These are phyloP conservation scores for Phenganax marumi DNA, from an alignment of 92 coral and sea anemone genomes.

Conservation along the genomic window DNA sequence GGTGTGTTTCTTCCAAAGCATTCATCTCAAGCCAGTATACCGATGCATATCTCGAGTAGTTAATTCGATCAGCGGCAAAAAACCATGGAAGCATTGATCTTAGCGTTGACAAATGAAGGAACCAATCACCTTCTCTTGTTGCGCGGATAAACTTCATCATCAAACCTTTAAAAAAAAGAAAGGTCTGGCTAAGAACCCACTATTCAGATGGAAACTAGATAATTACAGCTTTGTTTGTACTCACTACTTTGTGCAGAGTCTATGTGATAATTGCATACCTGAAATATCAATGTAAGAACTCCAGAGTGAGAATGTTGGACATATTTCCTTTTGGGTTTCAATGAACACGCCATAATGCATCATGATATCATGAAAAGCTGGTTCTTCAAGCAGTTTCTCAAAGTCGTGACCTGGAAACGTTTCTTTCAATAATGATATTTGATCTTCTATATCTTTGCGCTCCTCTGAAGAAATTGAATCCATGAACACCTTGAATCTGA, in stretches of 20 bases:
- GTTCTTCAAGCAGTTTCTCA: slow-evolving; percentile 8
- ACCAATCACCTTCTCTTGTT: slow-evolving; percentile 22
- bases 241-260: not conserved
- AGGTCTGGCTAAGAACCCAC: too few relatives aligned
- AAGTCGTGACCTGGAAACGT: slow-evolving; percentile 18
- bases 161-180: not conserved
- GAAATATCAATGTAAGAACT: slow-evolving; percentile 29
- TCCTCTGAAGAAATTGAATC: slow-evolving; percentile 11
- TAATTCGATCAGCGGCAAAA: slow-evolving; percentile 21
- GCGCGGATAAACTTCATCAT: slow-evolving; percentile 16
- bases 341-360: slow-evolving; percentile 21
- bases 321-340: slow-evolving; percentile 16
- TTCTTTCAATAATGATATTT: slow-evolving; percentile 15
- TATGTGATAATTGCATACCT: not conserved
- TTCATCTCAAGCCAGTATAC: slow-evolving; percentile 20
- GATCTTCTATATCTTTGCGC: slow-evolving; percentile 7
- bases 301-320: slow-evolving; percentile 27
- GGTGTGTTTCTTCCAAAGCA: slow-evolving; percentile 24
- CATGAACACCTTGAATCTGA: slow-evolving; percentile 11
- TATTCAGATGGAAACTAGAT: not conserved
- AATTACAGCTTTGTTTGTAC: not conserved
- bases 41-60: slow-evolving; percentile 22
- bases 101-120: slow-evolving; percentile 7
- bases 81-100: slow-evolving; percentile 26
- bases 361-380: slow-evolving; percentile 22